Evolutionary conservation across 2,113 vertebrate genomes (phyloP), one percentile per base, ranked within the genome.

Genomic region (Myrmophylax atrothorax): DNA sequence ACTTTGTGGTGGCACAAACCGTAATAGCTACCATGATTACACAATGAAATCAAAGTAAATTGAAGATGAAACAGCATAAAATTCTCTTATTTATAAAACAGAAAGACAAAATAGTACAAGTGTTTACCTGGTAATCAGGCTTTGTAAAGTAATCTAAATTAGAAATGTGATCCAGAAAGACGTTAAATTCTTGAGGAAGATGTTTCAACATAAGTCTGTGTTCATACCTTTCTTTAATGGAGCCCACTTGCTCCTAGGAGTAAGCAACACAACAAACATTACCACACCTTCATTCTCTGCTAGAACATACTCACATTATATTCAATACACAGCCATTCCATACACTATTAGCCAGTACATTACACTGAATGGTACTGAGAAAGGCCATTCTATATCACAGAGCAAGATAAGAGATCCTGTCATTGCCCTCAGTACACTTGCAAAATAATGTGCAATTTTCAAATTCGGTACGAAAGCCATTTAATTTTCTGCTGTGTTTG

Each of bases 181-280:
- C 73, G 6, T 70, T 98, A 63, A 99, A 99, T 97, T 99, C 99
- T 94, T 98, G 97, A 52, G 99, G 99, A 79, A 99, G 98, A 96
- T 99, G 99, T 97, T 99, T 99, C 96, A 99, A 97, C 99, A 99
- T 99, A 96, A 99, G 98, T 22, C 98, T 98, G 87, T 99, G 99
- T 78, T 99, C 99, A 2, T 99, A 99, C 1, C 99, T 98, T 46
- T 99, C 99, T 95, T 99, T 99, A 96, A 99, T 98, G 78, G 99
- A 99, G 70, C 99, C 99, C 76, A 99, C 99, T 95, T 99, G 99
- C 95, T 99, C 99, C 99, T 99, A 95, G 62, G 80, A 93, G 47
- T 40, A 96, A 74, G 52, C 42, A 95, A 93, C 79, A 97, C 83
- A 97, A 49, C 37, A 94, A 87, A 59, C 25, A 77, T 82, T 52